Base-by-base conservation (phyloP, 1,140 invertebrate genomes). In the Trinorchestia longiramus region DNA sequence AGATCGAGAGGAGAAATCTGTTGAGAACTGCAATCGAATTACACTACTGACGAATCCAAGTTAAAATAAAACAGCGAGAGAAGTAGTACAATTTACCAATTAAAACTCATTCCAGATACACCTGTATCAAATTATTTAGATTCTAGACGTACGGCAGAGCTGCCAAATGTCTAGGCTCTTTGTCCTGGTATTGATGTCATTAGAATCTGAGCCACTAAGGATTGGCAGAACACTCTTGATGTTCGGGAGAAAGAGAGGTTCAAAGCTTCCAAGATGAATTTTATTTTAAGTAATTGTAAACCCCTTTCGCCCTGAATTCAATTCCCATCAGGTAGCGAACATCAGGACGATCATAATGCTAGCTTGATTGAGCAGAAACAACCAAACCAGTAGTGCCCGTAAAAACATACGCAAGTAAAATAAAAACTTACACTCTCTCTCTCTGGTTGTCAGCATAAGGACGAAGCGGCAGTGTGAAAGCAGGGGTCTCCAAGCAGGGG, bases 291-390 rank as follows among this genome's bases (percentile, higher is more conserved):
- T 23, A 77, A 77, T 77, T 77, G 62, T 77, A 36, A 11, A 36
- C 28, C n/a, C 95, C 95, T 96, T 95, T 96, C 95, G 95, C 92
- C 96, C 95, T 95, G 96, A 96, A 95, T 96, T 96, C 95, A 45
- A 95, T 96, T 95, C 96, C 87, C 96, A 96, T 97, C 96, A 92
- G 96, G 95, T 97, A 96, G 96, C 96, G 96, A 97, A 96, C 96
- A 96, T 97, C 96, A 96, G 96, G 96, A 97, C 97, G 97, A 97
- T 97, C 97, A 96, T 97, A 97, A 96, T 96, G 96, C 96, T 96
- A 96, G 96, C 96, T 96, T 96, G 96, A 97, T 96, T 96, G 96
- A 95, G 92, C 94, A 90, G 96, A 97, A 96, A 96, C 96, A 97
- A 97, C 96, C 96, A 96, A 96, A 96, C 96, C 96, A 97, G 96